Base-by-base conservation (phyloP, 2,797 vertebrate species). In the Sardinella longiceps region DNA sequence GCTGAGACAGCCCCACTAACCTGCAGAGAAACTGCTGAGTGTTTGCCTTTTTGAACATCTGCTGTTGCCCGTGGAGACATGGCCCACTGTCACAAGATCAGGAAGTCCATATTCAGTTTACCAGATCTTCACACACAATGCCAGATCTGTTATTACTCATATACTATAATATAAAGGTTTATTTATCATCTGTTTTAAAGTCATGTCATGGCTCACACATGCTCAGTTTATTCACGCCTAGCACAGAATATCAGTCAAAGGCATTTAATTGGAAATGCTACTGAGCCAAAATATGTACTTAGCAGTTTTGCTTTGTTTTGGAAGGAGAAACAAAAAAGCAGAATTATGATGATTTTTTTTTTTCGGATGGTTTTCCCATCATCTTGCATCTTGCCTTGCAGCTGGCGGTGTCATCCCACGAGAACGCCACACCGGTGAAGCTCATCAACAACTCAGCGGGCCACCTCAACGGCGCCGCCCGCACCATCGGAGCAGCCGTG, bases 341-440 rank as follows among this genome's bases (percentile, higher is more conserved):
- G 15, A 15, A 50, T 15, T 0, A 50, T 14, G n/a, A 43, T 43
- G 43, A 43, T 4, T 37, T 74, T 74, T 39, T 15, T 11, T 37
- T 70, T 60, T 70, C 30, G 37, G 66, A 33, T 37, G 12, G 12
- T 37, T 20, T 18, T 37, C 30, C 66, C 5, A 39, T n/a, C n/a
- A n/a, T n/a, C n/a, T n/a, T n/a, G n/a, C n/a, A n/a, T 74, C 30
- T 37, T 74, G 15, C 66, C 60, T 30, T 74, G 33, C 30, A 99
- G 98, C 94, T 99, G 86, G 95, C 97, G 0, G 96, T 99, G 91
- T 99, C 98, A 51, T 99, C 98, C 85, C 98, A 99, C 85, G 98
- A 99, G 92, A 99, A 99, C 4, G 98, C 98, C 89, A 99, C 98
- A 0, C 98, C 98, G 0, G 98, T 99, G 85, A 99, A 99, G 83